phyloP scores from a whole-genome alignment of 2,113 vertebrate species.

The Semnornis frantzii region DNA sequence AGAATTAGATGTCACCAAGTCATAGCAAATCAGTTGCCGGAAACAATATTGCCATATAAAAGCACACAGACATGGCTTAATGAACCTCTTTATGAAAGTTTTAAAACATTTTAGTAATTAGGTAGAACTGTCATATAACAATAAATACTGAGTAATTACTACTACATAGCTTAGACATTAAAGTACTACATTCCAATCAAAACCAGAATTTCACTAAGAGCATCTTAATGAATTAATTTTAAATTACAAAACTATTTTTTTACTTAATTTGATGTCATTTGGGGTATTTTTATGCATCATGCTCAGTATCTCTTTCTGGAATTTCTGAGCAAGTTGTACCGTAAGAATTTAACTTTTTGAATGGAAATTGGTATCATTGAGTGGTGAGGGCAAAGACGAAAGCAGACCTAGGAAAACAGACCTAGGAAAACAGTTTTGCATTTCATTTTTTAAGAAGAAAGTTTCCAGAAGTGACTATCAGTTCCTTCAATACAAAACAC shows the following conservation, averaged over 20 bases:
- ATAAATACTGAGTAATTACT: neutral
- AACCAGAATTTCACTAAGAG: neutral
- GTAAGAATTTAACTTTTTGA: neutral
- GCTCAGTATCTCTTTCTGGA: neutral
- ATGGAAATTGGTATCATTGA: neutral
- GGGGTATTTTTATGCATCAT: neutral
- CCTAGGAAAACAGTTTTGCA: neutral
- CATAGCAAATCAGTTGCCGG: neutral
- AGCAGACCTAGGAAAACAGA: neutral
- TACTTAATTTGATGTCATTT: neutral
- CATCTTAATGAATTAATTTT: neutral
- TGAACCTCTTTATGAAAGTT: neutral
- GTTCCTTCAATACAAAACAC: neutral
- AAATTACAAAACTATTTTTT: neutral
- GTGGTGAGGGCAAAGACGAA: neutral
- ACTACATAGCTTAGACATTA: neutral
- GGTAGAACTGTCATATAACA: neutral
- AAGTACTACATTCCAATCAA: neutral
- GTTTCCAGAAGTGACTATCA: neutral
- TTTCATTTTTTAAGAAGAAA: neutral
- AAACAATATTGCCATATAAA: neutral
- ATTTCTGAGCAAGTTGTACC: neutral
- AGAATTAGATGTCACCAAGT: neutral
- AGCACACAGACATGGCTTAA: neutral
- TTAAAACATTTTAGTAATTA: neutral